Evolutionary conservation across 2,113 vertebrate species (phyloP).

Genomic region (Tetrao urogallus): DNA sequence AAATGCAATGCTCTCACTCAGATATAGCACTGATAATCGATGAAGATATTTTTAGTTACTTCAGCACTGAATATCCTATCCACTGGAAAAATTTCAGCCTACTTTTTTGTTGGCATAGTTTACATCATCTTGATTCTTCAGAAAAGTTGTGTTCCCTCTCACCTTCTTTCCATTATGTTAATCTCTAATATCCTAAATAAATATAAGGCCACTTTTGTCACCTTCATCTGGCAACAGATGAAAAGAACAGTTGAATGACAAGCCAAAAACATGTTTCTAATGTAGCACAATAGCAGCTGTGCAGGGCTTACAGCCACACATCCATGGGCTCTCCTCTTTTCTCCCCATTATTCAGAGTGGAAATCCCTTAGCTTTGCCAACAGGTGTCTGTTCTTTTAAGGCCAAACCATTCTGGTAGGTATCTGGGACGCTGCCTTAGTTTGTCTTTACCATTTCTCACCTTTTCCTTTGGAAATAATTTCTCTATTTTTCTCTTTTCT

Average conservation of each 20-base stretch:
- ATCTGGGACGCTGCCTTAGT: background rate
- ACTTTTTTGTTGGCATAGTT: background rate
- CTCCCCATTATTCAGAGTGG: background rate
- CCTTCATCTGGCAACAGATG: background rate
- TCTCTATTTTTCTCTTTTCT: background rate
- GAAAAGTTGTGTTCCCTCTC: background rate
- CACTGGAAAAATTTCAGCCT: background rate
- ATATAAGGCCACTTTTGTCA: background rate
- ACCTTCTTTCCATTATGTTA: background rate
- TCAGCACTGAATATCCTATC: background rate
- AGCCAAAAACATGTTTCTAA: background rate
- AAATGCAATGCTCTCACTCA: background rate
- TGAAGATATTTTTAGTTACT: background rate
- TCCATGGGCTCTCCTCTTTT: background rate
- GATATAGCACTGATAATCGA: background rate
- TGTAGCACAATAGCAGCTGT: background rate
- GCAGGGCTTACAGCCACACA: background rate
- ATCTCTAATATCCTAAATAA: background rate
- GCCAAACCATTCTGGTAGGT: background rate
- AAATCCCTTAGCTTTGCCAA: background rate
- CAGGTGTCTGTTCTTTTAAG: background rate
- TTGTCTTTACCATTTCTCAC: background rate
- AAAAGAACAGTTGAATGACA: background rate
- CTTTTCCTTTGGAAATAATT: slow-evolving; percentile 23
- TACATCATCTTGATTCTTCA: background rate